Evolutionary conservation across 37 sponge, comb jelly and placozoan genomes (phyloP), one percentile per base, ranked within the genome.

Genomic region (Diacarnus erythraeanus): DNA sequence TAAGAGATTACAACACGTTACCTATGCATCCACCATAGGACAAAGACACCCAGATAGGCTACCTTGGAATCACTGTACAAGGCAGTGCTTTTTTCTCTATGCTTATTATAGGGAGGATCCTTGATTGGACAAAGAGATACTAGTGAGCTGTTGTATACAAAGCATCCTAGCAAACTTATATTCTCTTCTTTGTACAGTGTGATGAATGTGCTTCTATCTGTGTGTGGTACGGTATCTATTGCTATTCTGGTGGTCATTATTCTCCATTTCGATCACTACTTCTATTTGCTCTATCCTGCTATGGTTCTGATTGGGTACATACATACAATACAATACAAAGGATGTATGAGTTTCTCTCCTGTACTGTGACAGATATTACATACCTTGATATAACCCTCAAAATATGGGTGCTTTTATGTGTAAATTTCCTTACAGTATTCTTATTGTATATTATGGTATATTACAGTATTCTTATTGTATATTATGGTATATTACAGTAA

Each of bases 61-160:
- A 85, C 39, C 64, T 85, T 22, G 86, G 86, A 44, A 31, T 78
- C 17, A 39, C 30, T 1, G 3, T 6, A 0, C 54, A 71, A 29
- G 63, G 57, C 18, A 42, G 35, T 21, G 35, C 72, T 44, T 63
- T 78, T 2, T n/a, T 72, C 1, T 64, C 39, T 37, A 39, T 78
- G 64, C 54, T 85, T 25, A 36, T 72, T 0, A 51, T 72, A 1
- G 79, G 86, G 22, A 72, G 21, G 4, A 34, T 66, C 38, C 76
- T 85, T 2, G 79, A 78, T 40, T 72, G 61, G 33, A 85, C 79
- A 5, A 78, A 85, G 39, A 47, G 25, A 8, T 85, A 36, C 65
- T 78, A 78, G 86, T 85, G 31, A 72, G 86, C 26, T 70, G n/a
- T n/a, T n/a, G n/a, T n/a, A n/a, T n/a, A n/a, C n/a, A n/a, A n/a